These are phyloP conservation scores for Drosophila algonquin DNA, from an alignment of 2,888 invertebrate genomes.

Conservation along the genomic window DNA sequence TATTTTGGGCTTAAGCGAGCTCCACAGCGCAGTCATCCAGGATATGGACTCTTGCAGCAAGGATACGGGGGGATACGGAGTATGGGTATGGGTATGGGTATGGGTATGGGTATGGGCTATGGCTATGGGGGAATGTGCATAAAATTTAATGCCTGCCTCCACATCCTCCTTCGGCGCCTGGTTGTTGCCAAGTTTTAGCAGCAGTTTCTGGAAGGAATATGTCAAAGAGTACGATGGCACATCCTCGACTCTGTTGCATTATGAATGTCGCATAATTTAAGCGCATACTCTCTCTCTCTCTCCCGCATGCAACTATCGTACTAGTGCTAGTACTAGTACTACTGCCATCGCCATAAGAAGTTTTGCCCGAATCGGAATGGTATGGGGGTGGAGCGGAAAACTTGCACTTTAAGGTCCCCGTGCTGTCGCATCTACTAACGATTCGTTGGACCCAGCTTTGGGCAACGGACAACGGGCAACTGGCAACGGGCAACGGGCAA, in stretches of 20 bases:
- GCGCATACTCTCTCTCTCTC: slow-evolving; percentile 47
- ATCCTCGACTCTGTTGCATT: slow-evolving; percentile 67
- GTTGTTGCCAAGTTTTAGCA: slow-evolving; percentile 50
- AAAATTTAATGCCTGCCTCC: slow-evolving; percentile 68
- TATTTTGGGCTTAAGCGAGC: slow-evolving; percentile 59
- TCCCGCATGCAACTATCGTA: slow-evolving; percentile 6
- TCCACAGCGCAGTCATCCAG: slow-evolving; percentile 40
- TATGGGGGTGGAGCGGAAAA: not conserved
- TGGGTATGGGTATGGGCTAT: slow-evolving; percentile 53
- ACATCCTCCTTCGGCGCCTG: slow-evolving; percentile 41
- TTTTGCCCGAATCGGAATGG: slow-evolving; percentile 14
- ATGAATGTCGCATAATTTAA: slow-evolving; percentile 81
- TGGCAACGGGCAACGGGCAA: not conserved
- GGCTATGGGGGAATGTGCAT: slow-evolving; percentile 68
- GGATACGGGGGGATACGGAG: slow-evolving; percentile 13
- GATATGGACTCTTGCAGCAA: slow-evolving; percentile 27
- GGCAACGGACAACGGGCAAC: slow-evolving; percentile 2
- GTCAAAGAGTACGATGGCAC: slow-evolving; percentile 58
- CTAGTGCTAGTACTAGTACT: too few species aligned
- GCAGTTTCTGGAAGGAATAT: slow-evolving; percentile 56
- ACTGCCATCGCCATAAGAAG: slow-evolving; percentile 17
- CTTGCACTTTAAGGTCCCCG: slow-evolving; percentile 25
- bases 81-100: slow-evolving; percentile 14
- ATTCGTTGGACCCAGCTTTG: slow-evolving; percentile 29
- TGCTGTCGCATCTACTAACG: slow-evolving; percentile 39